Evolutionary conservation across 2,797 vertebrate species (phyloP).

Genomic region (Uromys caudimaculatus): DNA sequence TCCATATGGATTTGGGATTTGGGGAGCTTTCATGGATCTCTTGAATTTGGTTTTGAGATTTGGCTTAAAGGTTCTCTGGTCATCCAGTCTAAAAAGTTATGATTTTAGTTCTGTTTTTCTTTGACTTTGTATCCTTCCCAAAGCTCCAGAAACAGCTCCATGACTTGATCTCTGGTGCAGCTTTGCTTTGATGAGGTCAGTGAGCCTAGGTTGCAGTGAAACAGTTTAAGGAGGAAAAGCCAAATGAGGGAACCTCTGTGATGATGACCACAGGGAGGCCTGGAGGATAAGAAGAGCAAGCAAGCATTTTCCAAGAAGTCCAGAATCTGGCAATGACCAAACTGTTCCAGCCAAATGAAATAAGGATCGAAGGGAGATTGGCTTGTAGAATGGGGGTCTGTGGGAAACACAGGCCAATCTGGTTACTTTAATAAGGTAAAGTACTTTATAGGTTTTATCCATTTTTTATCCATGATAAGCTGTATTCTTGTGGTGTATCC

Average conservation of each 20-base stretch:
- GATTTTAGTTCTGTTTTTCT: background rate
- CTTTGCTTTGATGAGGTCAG: background rate
- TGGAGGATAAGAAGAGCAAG: background rate
- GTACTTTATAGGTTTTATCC: background rate
- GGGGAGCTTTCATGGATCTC: background rate
- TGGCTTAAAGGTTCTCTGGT: background rate
- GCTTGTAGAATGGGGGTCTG: too few species aligned
- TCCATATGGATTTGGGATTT: background rate
- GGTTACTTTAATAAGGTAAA: background rate
- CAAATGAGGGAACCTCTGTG: background rate
- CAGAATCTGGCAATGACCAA: background rate
- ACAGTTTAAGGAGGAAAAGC: background rate
- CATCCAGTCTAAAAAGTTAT: background rate
- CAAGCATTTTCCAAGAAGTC: background rate
- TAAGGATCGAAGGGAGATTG: background rate
- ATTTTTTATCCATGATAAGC: background rate
- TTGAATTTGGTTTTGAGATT: background rate
- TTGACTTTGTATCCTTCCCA: background rate
- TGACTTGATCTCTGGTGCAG: background rate
- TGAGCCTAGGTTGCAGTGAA: background rate
- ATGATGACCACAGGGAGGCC: background rate
- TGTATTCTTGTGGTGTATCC: background rate
- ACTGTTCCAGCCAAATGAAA: background rate
- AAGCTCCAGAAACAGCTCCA: background rate
- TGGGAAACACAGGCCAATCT: background rate